phyloP scores from a whole-genome alignment of 1,140 invertebrate genomes.

The Hylyphantes graminicola region DNA sequence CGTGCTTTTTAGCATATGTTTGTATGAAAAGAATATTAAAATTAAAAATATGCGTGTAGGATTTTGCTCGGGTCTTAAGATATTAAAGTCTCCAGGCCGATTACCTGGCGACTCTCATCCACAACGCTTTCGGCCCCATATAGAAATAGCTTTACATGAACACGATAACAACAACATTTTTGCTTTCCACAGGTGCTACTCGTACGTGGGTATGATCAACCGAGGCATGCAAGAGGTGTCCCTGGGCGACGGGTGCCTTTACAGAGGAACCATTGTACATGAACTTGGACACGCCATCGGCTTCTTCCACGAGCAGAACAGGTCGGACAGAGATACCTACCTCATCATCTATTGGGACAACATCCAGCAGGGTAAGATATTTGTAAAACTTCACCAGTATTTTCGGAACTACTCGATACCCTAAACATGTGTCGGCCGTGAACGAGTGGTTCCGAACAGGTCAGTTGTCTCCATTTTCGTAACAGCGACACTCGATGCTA shows the following conservation, averaged over 20 bases:
- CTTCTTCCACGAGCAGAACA: conserved; percentile 68
- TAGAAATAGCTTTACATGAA: neutral
- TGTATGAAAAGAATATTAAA: no score
- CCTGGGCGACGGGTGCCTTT: conserved; percentile 51
- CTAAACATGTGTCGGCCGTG: no score
- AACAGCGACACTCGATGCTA: no score
- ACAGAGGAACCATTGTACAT: conserved; percentile 65
- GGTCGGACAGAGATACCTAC: conserved; percentile 67
- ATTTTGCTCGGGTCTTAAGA: no score
- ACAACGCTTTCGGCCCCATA: neutral
- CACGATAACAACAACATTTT: neutral
- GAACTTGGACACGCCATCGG: conserved; percentile 68
- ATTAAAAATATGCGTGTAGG: no score
- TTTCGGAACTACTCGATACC: no score
- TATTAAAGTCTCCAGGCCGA: no score
- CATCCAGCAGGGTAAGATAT: conserved; percentile 68
- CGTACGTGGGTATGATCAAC: conserved; percentile 52
- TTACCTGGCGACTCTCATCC: no score
- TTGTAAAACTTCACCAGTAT: neutral
- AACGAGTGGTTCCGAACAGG: no score
- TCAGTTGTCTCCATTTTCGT: no score
- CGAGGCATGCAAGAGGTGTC: conserved; percentile 39
- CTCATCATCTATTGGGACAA: conserved; percentile 66
- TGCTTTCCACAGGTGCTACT: conserved; percentile 37
- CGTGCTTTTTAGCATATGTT: no score